Evolutionary conservation across 2,888 invertebrate species (phyloP).

Genomic region (Lapara coniferarum): DNA sequence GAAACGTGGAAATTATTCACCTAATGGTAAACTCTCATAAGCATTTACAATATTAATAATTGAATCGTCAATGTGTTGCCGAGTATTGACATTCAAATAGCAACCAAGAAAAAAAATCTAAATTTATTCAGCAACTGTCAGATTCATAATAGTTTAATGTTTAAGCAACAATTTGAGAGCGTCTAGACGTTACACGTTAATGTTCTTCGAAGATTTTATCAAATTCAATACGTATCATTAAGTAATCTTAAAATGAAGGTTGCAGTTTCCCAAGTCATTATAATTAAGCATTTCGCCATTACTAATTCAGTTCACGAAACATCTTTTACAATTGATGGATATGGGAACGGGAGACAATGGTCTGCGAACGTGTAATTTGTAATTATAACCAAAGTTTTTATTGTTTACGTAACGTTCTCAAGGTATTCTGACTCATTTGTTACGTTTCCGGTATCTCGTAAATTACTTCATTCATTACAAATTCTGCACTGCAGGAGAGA

Average conservation of each 20-base stretch:
- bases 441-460: neutral
- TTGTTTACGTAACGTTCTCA: constrained; percentile 24
- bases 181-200: too few species aligned
- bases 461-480: too few species aligned
- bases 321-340: constrained; percentile 15
- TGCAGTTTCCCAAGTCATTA: neutral
- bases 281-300: constrained; percentile 19
- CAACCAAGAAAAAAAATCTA: too few species aligned
- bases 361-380: neutral
- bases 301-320: constrained; percentile 7
- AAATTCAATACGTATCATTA: neutral
- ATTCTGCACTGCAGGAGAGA: too few species aligned
- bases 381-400: constrained; percentile 16
- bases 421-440: constrained; percentile 5
- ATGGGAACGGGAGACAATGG: constrained; percentile 17
- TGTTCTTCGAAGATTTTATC: neutral
- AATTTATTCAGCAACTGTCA: too few species aligned
- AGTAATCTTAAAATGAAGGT: too few species aligned
- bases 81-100: too few species aligned
- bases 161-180: neutral
- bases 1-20: too few species aligned
- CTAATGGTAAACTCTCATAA: too few species aligned
- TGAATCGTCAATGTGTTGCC: too few species aligned
- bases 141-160: neutral
- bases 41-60: too few species aligned